Evolutionary conservation across 1,140 invertebrate genomes (phyloP).

Genomic region (Ctenoplectra terminalis): DNA sequence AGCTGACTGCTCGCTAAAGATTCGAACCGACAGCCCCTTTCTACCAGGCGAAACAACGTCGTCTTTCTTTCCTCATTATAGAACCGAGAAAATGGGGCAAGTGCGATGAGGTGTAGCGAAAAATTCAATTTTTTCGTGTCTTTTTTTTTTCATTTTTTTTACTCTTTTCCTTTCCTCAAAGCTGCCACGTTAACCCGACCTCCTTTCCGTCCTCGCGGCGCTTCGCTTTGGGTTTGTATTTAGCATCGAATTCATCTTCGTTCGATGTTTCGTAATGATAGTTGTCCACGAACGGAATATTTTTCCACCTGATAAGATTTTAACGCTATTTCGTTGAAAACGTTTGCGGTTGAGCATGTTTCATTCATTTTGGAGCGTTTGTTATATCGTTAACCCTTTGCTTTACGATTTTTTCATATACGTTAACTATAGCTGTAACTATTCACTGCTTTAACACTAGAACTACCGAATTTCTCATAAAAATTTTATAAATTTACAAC

Average conservation of each 20-base stretch:
- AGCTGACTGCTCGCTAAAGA: slow-evolving; percentile 40
- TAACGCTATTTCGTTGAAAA: not conserved
- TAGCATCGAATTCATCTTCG: slow-evolving; percentile 5
- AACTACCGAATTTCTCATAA: too few relatives aligned
- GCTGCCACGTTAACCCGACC: slow-evolving; percentile 29
- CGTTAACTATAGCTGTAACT: too few relatives aligned
- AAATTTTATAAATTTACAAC: too few relatives aligned
- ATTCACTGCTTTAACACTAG: too few relatives aligned
- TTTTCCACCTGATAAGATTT: not conserved
- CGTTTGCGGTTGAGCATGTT: not conserved
- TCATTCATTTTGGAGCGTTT: not conserved
- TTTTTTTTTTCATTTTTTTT: not conserved
- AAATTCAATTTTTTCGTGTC: slow-evolving; percentile 61
- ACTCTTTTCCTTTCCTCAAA: not conserved
- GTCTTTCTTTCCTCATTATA: slow-evolving; percentile 60
- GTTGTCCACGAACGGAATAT: not conserved
- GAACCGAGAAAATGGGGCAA: slow-evolving; percentile 58
- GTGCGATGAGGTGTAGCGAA: slow-evolving; percentile 55
- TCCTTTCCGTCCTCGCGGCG: not conserved
- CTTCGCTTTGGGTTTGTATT: not conserved
- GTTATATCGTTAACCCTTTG: too few relatives aligned
- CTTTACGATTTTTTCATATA: too few relatives aligned
- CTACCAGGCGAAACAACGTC: slow-evolving; percentile 42
- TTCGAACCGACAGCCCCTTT: slow-evolving; percentile 44
- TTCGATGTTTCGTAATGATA: not conserved